Evolutionary conservation across 2,113 vertebrate genomes (phyloP).

Genomic region (Centropus bengalensis): DNA sequence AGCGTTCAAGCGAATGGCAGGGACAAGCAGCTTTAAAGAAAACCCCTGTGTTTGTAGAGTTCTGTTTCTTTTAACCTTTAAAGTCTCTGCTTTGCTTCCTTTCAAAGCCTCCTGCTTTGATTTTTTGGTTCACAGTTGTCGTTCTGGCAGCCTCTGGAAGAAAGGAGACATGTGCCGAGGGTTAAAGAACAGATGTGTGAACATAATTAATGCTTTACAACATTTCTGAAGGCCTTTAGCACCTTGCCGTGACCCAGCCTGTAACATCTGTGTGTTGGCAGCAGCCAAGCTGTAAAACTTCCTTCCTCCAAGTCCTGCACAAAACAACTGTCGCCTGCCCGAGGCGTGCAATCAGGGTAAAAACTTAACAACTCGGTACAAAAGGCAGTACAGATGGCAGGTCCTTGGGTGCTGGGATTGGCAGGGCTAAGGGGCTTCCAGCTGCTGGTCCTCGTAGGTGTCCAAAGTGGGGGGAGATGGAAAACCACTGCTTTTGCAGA

Average conservation of each 20-base stretch:
- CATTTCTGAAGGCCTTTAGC: constrained; percentile 74
- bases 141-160: constrained; percentile 59
- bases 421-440: neutral
- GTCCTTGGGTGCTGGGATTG: constrained; percentile 1
- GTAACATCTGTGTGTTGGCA: constrained; percentile 77
- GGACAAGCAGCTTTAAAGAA: neutral
- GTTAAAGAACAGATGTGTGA: constrained; percentile 76
- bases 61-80: constrained; percentile 61
- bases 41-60: neutral
- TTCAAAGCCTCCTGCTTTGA: constrained; percentile 45
- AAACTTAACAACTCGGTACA: constrained; percentile 42
- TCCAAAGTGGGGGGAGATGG: neutral
- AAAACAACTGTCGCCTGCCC: constrained; percentile 42
- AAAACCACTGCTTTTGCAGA: neutral
- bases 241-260: constrained; percentile 70
- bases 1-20: neutral
- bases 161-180: neutral
- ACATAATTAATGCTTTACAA: constrained; percentile 76
- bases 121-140: constrained; percentile 39
- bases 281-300: constrained; percentile 72
- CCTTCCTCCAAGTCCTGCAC: constrained; percentile 23
- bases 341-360: constrained; percentile 31
- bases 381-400: constrained; percentile 19
- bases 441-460: neutral
- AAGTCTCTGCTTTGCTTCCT: neutral